phyloP scores from a whole-genome alignment of 2,888 invertebrate species.

The Heteromyza rotundicornis region DNA sequence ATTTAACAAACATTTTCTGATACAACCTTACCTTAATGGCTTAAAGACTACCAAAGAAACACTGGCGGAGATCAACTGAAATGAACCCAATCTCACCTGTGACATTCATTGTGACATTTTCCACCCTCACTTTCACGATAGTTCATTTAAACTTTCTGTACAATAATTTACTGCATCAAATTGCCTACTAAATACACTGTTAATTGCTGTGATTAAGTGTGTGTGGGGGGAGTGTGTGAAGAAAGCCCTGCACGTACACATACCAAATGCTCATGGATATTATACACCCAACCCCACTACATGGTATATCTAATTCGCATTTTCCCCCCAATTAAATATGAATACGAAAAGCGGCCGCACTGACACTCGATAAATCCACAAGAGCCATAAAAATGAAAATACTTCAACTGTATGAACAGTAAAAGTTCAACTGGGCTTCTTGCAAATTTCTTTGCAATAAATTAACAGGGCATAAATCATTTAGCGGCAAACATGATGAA shows the following conservation, averaged over 20 bases:
- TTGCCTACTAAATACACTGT: constrained; percentile 17
- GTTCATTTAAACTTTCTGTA: background rate
- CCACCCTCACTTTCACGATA: no score
- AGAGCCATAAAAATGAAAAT: background rate
- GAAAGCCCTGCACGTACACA: background rate
- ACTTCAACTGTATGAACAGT: no score
- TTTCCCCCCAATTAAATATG: background rate
- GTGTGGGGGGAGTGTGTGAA: no score
- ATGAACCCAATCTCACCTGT: no score
- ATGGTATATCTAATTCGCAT: background rate
- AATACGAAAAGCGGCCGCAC: background rate
- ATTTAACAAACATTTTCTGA: no score
- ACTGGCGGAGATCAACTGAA: no score
- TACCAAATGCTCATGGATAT: background rate
- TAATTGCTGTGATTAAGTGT: constrained; percentile 51
- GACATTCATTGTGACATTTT: no score
- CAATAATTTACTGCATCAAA: background rate
- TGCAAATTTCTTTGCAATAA: background rate
- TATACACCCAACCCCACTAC: no score
- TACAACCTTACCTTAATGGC: no score
- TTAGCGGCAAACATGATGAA: constrained; percentile 34
- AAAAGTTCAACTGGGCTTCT: background rate
- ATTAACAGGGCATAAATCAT: constrained; percentile 49
- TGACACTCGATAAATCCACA: background rate
- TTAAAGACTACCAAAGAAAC: no score